Conservation (phyloP, 2,797 vertebrate species). For the Anas flavirostris region DNA sequence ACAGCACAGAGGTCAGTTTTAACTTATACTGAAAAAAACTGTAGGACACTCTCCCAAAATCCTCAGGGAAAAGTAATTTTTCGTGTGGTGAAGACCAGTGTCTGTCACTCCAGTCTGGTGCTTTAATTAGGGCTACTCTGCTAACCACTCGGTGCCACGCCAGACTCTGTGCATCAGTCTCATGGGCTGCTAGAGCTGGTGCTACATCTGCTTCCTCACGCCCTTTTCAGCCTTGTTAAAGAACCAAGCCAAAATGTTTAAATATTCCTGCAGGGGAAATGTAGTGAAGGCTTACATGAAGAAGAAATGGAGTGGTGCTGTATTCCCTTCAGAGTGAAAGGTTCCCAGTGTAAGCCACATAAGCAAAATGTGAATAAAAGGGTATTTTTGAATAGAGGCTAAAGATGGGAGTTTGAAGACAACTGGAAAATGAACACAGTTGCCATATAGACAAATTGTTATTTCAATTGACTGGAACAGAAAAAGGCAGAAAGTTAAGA, state of each 20-base stretch:
- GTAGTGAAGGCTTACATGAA: neutral
- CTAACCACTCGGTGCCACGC: neutral
- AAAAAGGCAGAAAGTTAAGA: neutral
- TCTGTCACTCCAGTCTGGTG: accelerated
- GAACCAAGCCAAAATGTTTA: neutral
- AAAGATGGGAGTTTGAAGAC: neutral
- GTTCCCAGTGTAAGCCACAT: neutral
- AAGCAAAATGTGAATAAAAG: neutral
- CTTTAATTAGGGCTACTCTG: neutral
- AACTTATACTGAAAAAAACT: neutral
- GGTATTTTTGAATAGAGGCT: neutral
- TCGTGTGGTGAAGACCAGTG: neutral
- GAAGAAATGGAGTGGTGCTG: neutral
- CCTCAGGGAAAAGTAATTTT: neutral
- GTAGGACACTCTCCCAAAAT: neutral
- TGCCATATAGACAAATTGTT: neutral
- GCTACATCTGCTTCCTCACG: neutral
- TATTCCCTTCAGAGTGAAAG: neutral
- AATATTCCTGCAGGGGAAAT: neutral
- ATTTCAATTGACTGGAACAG: neutral
- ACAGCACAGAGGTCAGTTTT: neutral
- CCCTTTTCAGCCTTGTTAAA: neutral
- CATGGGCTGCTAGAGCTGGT: accelerated
- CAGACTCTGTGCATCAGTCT: neutral
- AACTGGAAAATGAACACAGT: neutral